Percentiles rank a stretch among this genome's conserved stretches.
Conservation (phyloP, 1,140 invertebrate species). For the Magallana gigas region DNA sequence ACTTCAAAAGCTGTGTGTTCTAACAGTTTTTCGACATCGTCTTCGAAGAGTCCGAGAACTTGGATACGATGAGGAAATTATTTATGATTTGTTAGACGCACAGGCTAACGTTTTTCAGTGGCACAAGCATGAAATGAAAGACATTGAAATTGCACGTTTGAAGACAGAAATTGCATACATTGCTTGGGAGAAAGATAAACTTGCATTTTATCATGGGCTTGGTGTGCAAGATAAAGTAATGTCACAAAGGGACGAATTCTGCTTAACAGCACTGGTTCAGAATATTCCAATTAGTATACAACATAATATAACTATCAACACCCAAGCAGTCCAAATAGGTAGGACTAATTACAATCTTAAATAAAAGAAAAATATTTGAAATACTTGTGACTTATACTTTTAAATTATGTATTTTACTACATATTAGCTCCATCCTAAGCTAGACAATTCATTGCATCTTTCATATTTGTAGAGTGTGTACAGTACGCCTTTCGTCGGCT, state of each 20-base stretch:
- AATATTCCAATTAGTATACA: not conserved
- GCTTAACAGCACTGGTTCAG: not conserved
- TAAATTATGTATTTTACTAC: no score
- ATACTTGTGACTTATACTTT: not conserved
- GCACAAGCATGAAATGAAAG: not conserved
- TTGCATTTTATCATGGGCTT: conserved; percentile 16
- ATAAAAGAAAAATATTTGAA: not conserved
- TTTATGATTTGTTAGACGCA: conserved; percentile 14
- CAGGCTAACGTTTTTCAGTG: not conserved
- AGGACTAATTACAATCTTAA: no score
- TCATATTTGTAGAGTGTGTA: not conserved
- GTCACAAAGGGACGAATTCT: not conserved
- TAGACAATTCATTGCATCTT: no score
- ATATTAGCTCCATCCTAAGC: not conserved
- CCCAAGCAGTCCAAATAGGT: not conserved
- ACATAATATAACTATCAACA: not conserved
- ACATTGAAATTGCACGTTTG: not conserved
- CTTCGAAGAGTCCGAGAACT: not conserved
- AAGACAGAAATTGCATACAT: not conserved
- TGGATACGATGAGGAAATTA: not conserved
- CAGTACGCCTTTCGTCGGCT: not conserved
- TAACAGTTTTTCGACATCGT: not conserved
- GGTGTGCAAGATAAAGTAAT: not conserved
- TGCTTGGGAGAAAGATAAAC: not conserved
- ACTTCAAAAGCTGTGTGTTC: conserved; percentile 3